Percentiles rank a stretch among this genome's conserved stretches.
These are phyloP conservation scores for Xestia ashworthii DNA, from an alignment of 2,888 invertebrate species.

Conservation along the genomic window DNA sequence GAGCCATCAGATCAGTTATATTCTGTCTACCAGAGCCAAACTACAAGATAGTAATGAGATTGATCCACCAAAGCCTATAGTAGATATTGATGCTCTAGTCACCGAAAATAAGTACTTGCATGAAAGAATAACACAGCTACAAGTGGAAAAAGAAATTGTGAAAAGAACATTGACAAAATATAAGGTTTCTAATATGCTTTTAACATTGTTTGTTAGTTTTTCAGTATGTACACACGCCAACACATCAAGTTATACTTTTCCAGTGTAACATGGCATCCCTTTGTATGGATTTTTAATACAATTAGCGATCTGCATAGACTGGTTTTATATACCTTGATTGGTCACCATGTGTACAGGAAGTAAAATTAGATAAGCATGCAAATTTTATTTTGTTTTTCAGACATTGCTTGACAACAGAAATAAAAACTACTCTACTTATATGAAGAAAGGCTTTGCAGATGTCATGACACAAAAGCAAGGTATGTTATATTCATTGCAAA, in stretches of 20 bases:
- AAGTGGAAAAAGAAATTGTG: slow-evolving; percentile 94
- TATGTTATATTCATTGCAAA: slow-evolving; percentile 69
- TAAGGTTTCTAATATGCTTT: slow-evolving; percentile 88
- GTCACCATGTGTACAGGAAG: slow-evolving; percentile 18
- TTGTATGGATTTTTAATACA: no score
- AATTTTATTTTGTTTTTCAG: slow-evolving; percentile 83
- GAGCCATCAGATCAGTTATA: slow-evolving; percentile 94
- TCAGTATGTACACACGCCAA: background rate
- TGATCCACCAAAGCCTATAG: slow-evolving; percentile 85
- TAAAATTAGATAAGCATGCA: slow-evolving; percentile 35
- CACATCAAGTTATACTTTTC: no score
- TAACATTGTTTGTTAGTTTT: slow-evolving; percentile 8
- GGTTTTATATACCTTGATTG: no score
- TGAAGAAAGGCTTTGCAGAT: slow-evolving; percentile 93
- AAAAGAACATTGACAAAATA: slow-evolving; percentile 94
- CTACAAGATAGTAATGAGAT: slow-evolving; percentile 71
- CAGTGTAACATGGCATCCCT: no score
- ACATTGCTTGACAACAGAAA: slow-evolving; percentile 93
- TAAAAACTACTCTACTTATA: slow-evolving; percentile 93
- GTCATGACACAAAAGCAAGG: slow-evolving; percentile 95
- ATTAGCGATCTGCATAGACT: no score
- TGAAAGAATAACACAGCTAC: slow-evolving; percentile 94
- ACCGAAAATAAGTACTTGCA: slow-evolving; percentile 96
- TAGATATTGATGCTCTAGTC: slow-evolving; percentile 95
- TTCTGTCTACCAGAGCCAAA: slow-evolving; percentile 87